A percentile compares a stretch with the other conserved stretches of the same genome.
Conservation (phyloP, 2,888 invertebrate genomes). For the Mimas tiliae region DNA sequence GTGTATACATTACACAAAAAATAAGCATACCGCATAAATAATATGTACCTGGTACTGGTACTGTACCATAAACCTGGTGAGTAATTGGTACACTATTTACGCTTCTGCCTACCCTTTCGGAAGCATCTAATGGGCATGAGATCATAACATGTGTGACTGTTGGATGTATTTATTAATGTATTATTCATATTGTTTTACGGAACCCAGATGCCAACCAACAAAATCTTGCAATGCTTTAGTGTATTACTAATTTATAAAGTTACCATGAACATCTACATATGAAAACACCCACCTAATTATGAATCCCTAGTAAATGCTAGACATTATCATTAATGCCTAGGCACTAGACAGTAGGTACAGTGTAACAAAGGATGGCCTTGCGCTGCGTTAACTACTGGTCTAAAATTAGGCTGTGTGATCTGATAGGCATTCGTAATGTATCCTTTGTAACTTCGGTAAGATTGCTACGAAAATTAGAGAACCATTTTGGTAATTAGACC, state of each 20-base stretch:
- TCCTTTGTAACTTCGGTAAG: slow-evolving; percentile 44
- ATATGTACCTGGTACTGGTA: too few species aligned
- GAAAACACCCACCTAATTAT: slow-evolving; percentile 49
- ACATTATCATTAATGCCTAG: slow-evolving; percentile 51
- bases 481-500: background rate
- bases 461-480: slow-evolving; percentile 19
- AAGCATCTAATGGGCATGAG: too few species aligned
- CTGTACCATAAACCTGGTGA: too few species aligned
- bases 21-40: too few species aligned
- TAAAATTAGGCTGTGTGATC: slow-evolving; percentile 61
- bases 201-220: too few species aligned
- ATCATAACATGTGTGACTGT: too few species aligned
- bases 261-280: slow-evolving; percentile 33
- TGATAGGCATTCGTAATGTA: slow-evolving; percentile 62
- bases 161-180: too few species aligned
- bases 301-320: slow-evolving; percentile 53
- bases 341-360: slow-evolving; percentile 39
- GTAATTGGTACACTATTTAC: too few species aligned
- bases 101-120: too few species aligned
- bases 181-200: too few species aligned
- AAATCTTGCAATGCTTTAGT: too few species aligned
- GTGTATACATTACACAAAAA: too few species aligned
- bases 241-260: slow-evolving; percentile 8
- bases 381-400: slow-evolving; percentile 61
- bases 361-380: slow-evolving; percentile 73